A percentile compares a stretch with the other conserved stretches of the same genome.
These are phyloP conservation scores for Cynaeus angustus DNA, from an alignment of 2,888 invertebrate genomes.

Conservation along the genomic window DNA sequence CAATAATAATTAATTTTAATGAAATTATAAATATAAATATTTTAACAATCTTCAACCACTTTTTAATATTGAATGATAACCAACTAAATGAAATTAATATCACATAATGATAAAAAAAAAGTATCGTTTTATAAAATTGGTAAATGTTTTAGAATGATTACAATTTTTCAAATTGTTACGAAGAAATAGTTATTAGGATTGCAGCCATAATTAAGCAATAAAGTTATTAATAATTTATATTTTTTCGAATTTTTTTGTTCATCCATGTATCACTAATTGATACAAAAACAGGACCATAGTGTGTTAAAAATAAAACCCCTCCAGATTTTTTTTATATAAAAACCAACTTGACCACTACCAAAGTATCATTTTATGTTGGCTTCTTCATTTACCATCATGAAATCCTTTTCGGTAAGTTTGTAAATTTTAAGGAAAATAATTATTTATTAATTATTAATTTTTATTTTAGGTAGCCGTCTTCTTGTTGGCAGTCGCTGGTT, in stretches of 20 bases:
- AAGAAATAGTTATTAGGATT: no score
- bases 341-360: conserved; percentile 11
- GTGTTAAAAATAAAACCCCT: conserved; percentile 26
- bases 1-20: no score
- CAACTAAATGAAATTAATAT: not conserved
- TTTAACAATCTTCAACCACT: no score
- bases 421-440: not conserved
- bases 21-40: no score
- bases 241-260: conserved; percentile 39
- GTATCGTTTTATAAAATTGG: no score
- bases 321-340: conserved; percentile 40
- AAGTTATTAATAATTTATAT: conserved; percentile 25
- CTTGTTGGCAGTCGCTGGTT: conserved; percentile 62
- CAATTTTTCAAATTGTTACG: no score
- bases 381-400: conserved; percentile 36
- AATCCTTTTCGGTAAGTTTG: conserved; percentile 36
- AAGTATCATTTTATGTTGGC: conserved; percentile 38
- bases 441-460: not conserved
- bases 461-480: conserved; percentile 55
- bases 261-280: conserved; percentile 33
- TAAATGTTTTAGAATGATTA: no score
- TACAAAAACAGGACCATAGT: conserved; percentile 4
- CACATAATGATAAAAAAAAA: no score
- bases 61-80: no score
- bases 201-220: conserved; percentile 11